These are phyloP conservation scores for Iguana delicatissima DNA, from an alignment of 2,797 vertebrate species.

Conservation along the genomic window DNA sequence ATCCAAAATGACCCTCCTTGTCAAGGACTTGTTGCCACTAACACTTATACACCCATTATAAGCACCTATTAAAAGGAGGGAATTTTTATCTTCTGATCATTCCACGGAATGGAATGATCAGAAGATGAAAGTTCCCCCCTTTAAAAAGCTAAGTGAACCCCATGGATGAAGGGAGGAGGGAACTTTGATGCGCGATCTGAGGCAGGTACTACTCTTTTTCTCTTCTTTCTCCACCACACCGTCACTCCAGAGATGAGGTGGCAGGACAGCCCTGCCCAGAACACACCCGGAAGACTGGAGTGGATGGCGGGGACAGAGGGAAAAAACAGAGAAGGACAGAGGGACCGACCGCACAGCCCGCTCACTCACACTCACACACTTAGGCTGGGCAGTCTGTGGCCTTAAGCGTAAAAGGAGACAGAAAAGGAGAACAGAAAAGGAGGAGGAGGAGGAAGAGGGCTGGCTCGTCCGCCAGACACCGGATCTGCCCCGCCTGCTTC, in stretches of 20 bases:
- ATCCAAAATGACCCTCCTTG: neutral
- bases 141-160: neutral
- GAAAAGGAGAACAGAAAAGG: slow-evolving; percentile 18
- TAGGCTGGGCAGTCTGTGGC: neutral
- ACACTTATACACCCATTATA: too few species aligned
- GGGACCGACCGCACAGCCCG: neutral
- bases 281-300: neutral
- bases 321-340: too few species aligned
- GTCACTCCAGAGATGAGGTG: neutral
- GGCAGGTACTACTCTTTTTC: too few species aligned
- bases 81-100: too few species aligned
- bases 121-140: neutral
- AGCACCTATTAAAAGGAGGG: too few species aligned
- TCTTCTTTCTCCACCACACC: neutral
- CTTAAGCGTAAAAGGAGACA: neutral
- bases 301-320: neutral
- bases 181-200: too few species aligned
- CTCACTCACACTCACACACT: neutral
- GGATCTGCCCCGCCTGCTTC: slow-evolving; percentile 24
- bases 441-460: too few species aligned
- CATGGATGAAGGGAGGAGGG: neutral
- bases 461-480: neutral
- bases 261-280: neutral
- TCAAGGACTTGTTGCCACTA: neutral
- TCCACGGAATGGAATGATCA: too few species aligned